Evolutionary conservation across 2,797 vertebrate species (phyloP).

Genomic region (Uromys caudimaculatus): DNA sequence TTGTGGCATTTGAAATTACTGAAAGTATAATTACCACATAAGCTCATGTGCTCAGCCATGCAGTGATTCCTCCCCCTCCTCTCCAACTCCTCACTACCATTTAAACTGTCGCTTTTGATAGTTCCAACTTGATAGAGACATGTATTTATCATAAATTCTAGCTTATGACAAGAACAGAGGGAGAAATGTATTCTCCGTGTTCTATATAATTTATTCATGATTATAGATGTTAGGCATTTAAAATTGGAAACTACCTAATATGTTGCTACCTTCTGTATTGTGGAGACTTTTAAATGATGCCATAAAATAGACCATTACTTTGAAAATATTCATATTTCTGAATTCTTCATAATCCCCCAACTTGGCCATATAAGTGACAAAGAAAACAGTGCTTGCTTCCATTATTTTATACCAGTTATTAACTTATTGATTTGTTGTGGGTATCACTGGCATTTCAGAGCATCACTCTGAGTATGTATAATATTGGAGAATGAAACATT

Average conservation of each 20-base stretch:
- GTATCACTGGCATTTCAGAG: background rate
- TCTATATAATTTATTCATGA: conserved; percentile 77
- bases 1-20: conserved; percentile 71
- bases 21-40: conserved; percentile 69
- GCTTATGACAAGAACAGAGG: conserved; percentile 36
- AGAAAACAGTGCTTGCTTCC: conserved; percentile 4
- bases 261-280: conserved; percentile 57
- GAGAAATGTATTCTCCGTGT: conserved; percentile 61
- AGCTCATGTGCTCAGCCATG: conserved; percentile 62
- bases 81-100: conserved; percentile 62
- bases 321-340: conserved; percentile 50
- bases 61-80: conserved; percentile 49
- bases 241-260: conserved; percentile 74
- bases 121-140: conserved; percentile 52
- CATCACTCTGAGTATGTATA: background rate
- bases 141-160: conserved; percentile 78
- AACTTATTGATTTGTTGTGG: conserved; percentile 51
- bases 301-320: conserved; percentile 66
- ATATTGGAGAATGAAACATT: conserved; percentile 50
- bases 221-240: conserved; percentile 74
- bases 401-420: conserved; percentile 51
- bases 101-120: conserved; percentile 77
- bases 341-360: background rate
- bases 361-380: conserved; percentile 32
- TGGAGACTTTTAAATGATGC: conserved; percentile 62